Percentiles rank a stretch among this genome's conserved stretches.
phyloP scores from a whole-genome alignment of 1,140 invertebrate genomes.

The Drosophila quadrilineata region DNA sequence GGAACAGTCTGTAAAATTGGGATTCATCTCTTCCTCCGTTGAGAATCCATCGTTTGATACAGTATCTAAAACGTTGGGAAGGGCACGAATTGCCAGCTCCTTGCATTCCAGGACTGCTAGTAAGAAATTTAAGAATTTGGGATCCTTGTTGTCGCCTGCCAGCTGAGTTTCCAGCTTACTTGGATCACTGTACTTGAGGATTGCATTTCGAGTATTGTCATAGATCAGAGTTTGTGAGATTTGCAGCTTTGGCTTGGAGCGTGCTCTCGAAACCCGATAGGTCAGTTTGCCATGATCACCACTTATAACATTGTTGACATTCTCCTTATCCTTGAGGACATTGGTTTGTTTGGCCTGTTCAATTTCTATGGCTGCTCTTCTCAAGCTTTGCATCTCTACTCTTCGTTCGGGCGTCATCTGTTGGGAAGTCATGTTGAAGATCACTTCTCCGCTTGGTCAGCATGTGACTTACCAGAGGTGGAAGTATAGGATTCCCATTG shows the following conservation, averaged over 20 bases:
- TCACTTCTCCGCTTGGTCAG: too few relatives aligned
- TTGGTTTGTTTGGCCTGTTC: too few relatives aligned
- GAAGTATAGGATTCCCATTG: constrained; percentile 32
- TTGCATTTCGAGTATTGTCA: constrained; percentile 35
- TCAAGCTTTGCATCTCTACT: constrained; percentile 41
- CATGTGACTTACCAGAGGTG: constrained; percentile 43
- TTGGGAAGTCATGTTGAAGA: not conserved
- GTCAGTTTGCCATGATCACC: constrained; percentile 15
- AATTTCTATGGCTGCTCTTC: constrained; percentile 16
- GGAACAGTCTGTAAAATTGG: too few relatives aligned
- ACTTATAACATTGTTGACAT: too few relatives aligned
- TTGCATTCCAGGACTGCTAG: too few relatives aligned
- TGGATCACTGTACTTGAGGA: constrained; percentile 10
- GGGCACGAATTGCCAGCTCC: too few relatives aligned
- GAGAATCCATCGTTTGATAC: too few relatives aligned
- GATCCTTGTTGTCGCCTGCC: not conserved
- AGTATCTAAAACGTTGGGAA: too few relatives aligned
- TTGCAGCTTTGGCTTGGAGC: constrained; percentile 32
- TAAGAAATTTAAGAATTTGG: too few relatives aligned
- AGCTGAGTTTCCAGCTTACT: not conserved
- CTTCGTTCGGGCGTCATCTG: constrained; percentile 45
- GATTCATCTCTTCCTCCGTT: too few relatives aligned
- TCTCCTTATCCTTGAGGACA: too few relatives aligned
- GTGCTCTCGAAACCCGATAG: too few relatives aligned
- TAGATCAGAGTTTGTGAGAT: constrained; percentile 45